Percentiles rank a stretch among this genome's conserved stretches.
Evolutionary conservation across 2,888 invertebrate genomes (phyloP).

Genomic region (Heliconius charithonia): DNA sequence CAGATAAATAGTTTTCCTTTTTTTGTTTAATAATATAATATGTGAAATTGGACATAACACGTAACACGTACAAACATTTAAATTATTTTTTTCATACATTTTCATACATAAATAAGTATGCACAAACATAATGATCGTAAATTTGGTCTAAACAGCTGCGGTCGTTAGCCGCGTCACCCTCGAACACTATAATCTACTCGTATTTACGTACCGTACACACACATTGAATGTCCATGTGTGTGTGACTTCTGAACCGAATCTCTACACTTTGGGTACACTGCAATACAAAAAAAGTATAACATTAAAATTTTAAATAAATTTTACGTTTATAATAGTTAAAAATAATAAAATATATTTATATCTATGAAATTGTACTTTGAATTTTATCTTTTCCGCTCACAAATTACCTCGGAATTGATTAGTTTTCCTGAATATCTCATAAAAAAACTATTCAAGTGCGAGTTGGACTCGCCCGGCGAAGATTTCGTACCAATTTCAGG

Average conservation of each 20-base stretch:
- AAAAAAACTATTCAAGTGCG: background rate
- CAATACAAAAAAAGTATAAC: slow-evolving; percentile 44
- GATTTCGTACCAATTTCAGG: too few species aligned
- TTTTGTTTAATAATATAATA: too few species aligned
- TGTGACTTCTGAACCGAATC: slow-evolving; percentile 61
- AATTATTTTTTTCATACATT: background rate
- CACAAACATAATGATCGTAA: slow-evolving; percentile 12
- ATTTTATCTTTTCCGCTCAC: too few species aligned
- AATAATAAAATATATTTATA: background rate
- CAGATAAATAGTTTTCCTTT: too few species aligned
- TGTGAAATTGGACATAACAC: too few species aligned
- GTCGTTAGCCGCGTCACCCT: slow-evolving; percentile 46
- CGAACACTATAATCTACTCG: slow-evolving; percentile 48
- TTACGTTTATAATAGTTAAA: background rate
- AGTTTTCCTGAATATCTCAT: background rate
- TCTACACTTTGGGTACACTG: slow-evolving; percentile 58
- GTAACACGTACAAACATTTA: background rate
- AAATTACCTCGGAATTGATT: background rate
- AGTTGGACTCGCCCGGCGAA: too few species aligned
- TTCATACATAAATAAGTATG: background rate
- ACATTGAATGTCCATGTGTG: slow-evolving; percentile 41
- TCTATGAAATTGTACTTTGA: background rate
- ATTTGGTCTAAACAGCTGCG: slow-evolving; percentile 32
- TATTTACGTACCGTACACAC: slow-evolving; percentile 39
- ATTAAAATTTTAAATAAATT: background rate